A percentile compares a stretch with the other conserved stretches of the same genome.
Evolutionary conservation across 2,888 invertebrate genomes (phyloP).

Genomic region (Ichneumoninae sp.): DNA sequence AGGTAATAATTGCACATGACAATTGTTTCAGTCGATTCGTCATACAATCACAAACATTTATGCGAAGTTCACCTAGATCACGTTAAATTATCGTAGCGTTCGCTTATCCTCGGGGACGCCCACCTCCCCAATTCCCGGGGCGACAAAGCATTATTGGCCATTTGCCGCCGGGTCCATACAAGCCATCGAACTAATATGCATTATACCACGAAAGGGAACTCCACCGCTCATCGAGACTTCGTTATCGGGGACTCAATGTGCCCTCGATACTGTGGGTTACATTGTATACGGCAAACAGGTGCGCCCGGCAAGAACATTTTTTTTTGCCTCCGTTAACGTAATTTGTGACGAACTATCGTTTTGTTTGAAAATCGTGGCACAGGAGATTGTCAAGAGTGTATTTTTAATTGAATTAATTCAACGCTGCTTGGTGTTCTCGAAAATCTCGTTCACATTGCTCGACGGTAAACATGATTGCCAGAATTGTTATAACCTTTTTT

Average conservation of each 20-base stretch:
- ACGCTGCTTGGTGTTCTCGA: not conserved
- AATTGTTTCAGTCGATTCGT: not conserved
- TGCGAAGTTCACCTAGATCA: not conserved
- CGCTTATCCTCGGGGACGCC: not conserved
- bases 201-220: constrained; percentile 17
- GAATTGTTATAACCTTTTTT: not conserved
- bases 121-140: not conserved
- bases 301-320: not conserved
- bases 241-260: constrained; percentile 3
- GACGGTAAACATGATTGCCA: not conserved
- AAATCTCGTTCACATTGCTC: not conserved
- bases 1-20: not conserved
- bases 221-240: constrained; percentile 6
- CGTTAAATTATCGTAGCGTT: not conserved
- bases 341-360: not conserved
- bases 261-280: not conserved
- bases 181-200: constrained; percentile 8
- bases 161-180: not conserved
- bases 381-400: not conserved
- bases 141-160: not conserved
- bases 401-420: constrained; percentile 11
- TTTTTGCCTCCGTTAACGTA: not conserved
- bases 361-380: not conserved
- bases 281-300: not conserved
- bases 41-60: not conserved